Evolutionary conservation across 2,113 vertebrate species (phyloP), one percentile per base, ranked within the genome.

Genomic region (Corydoras sp.): DNA sequence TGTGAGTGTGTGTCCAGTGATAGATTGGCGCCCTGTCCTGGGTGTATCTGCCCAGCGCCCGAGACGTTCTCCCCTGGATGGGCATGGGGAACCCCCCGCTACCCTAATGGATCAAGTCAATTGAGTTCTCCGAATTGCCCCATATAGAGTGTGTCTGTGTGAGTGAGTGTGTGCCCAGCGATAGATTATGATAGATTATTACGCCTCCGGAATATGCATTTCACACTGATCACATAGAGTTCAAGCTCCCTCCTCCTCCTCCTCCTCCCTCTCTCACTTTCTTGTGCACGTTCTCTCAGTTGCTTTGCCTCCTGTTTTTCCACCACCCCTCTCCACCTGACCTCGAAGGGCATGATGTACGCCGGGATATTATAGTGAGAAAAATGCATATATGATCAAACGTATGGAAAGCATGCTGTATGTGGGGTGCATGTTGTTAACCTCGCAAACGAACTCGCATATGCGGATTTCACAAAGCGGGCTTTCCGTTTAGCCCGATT

Each of bases 131-230:
- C n/a, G n/a, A n/a, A n/a, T n/a, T n/a, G n/a, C n/a, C n/a, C n/a
- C n/a, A n/a, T n/a, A n/a, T n/a, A n/a, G n/a, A n/a, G n/a, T n/a
- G n/a, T n/a, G n/a, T n/a, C n/a, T n/a, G n/a, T n/a, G n/a, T n/a
- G n/a, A n/a, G n/a, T n/a, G n/a, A n/a, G n/a, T n/a, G n/a, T n/a
- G n/a, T n/a, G n/a, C n/a, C n/a, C n/a, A n/a, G n/a, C n/a, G n/a
- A n/a, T n/a, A n/a, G n/a, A n/a, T n/a, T n/a, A n/a, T n/a, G n/a
- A n/a, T n/a, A n/a, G n/a, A n/a, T n/a, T n/a, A n/a, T n/a, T n/a
- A n/a, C n/a, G 65, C 69, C 69, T 65, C 69, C 72, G 43, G 79
- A 72, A 62, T 58, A 68, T 51, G 63, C 61, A 66, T 69, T 66
- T 72, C 65, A 69, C 60, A 50, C 56, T 56, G 59, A 74, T 77